Evolutionary conservation across 1,140 invertebrate genomes (phyloP).

Genomic region (Leptinotarsa texana): DNA sequence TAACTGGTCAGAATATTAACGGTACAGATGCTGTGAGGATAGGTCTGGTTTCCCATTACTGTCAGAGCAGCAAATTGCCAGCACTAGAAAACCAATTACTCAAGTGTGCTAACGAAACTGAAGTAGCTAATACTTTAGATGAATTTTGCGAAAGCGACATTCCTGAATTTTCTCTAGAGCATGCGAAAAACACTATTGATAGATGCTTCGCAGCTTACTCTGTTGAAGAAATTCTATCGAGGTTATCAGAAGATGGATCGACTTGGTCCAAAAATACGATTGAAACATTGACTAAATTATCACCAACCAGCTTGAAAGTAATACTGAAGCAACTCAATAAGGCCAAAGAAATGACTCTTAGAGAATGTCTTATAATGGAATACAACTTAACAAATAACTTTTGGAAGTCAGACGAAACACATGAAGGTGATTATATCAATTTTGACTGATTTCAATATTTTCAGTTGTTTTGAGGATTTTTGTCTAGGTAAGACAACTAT

Average conservation of each 20-base stretch:
- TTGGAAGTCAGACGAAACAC: constrained; percentile 80
- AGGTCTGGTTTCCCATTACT: constrained; percentile 93
- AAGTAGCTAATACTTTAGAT: constrained; percentile 65
- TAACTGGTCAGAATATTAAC: constrained; percentile 84
- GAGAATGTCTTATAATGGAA: constrained; percentile 90
- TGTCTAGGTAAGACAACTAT: too few species aligned
- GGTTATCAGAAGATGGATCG: constrained; percentile 75
- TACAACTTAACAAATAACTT: constrained; percentile 77
- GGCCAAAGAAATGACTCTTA: constrained; percentile 73
- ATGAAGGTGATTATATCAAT: constrained; percentile 71
- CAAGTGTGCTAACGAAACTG: constrained; percentile 61
- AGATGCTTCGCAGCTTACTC: constrained; percentile 74
- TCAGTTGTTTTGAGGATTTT: too few species aligned
- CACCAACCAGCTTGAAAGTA: constrained; percentile 91
- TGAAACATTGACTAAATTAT: constrained; percentile 79
- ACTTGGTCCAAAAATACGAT: constrained; percentile 77
- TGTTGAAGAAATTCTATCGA: constrained; percentile 82
- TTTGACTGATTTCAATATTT: too few species aligned
- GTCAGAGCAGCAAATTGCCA: constrained; percentile 69
- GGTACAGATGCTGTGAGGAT: constrained; percentile 86
- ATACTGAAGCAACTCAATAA: constrained; percentile 76
- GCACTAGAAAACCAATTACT: constrained; percentile 72
- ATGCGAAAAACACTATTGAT: constrained; percentile 80
- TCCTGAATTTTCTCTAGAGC: constrained; percentile 73
- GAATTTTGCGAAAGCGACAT: constrained; percentile 60